Conservation (phyloP, 2,113 vertebrate genomes). For the Thalassarche chlororhynchos region DNA sequence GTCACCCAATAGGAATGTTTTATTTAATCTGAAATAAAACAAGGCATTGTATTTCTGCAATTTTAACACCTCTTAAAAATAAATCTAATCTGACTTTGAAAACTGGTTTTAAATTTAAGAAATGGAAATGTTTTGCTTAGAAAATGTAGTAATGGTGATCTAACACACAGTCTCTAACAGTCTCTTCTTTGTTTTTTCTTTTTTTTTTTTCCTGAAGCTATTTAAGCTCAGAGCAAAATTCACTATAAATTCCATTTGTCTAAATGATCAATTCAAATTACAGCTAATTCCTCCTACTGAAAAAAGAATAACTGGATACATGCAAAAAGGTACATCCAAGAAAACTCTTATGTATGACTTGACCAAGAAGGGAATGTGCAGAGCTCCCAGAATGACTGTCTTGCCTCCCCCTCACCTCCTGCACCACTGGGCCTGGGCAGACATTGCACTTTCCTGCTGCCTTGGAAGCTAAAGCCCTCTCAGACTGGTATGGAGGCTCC, state of each 20-base stretch:
- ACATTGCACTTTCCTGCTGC: not conserved
- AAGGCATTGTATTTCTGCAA: not conserved
- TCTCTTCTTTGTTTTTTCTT: not conserved
- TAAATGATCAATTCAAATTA: not conserved
- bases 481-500: not conserved
- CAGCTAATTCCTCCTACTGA: not conserved
- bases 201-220: not conserved
- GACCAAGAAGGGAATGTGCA: not conserved
- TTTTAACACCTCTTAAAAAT: not conserved
- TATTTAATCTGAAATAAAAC: not conserved
- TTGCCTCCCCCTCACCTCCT: not conserved
- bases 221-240: not conserved
- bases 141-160: not conserved
- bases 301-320: not conserved
- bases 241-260: not conserved
- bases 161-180: not conserved
- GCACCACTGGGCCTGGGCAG: rapidly evolving
- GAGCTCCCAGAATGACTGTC: not conserved
- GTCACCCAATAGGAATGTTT: not conserved
- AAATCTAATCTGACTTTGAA: not conserved
- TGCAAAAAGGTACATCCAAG: not conserved
- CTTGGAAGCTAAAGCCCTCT: not conserved
- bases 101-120: not conserved
- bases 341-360: not conserved
- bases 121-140: not conserved